Conservation (phyloP, 2,888 invertebrate species). For the Apodemia hepburni region DNA sequence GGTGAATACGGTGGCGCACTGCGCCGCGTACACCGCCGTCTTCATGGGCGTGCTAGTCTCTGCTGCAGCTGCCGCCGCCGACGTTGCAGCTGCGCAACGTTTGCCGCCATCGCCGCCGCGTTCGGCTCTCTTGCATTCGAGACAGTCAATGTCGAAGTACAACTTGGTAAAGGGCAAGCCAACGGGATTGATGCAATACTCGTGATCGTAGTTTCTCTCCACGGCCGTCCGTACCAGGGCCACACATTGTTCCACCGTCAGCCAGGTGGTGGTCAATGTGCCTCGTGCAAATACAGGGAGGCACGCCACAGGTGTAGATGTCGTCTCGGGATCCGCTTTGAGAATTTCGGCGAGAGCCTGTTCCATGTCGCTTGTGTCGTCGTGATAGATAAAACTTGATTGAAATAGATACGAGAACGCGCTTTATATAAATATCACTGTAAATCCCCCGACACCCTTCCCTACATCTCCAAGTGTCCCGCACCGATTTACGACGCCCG, state of each 20-base stretch:
- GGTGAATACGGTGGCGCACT: constrained; percentile 19
- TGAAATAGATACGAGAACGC: not conserved
- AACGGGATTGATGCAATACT: constrained; percentile 17
- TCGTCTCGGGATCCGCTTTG: constrained; percentile 7
- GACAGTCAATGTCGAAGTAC: constrained; percentile 20
- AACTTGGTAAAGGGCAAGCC: constrained; percentile 18
- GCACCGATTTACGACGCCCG: not conserved
- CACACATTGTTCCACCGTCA: constrained; percentile 18
- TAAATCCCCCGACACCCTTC: not conserved
- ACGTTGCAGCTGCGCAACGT: constrained; percentile 8
- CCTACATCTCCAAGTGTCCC: not conserved
- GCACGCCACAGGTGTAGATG: constrained; percentile 15
- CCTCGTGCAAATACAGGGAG: constrained; percentile 17
- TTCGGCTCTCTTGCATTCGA: constrained; percentile 16
- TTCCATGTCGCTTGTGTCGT: constrained; percentile 35
- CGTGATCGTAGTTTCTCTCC: constrained; percentile 20
- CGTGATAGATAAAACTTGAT: constrained; percentile 24
- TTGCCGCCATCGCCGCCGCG: constrained; percentile 4
- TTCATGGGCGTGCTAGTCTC: constrained; percentile 13
- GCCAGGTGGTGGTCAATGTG: constrained; percentile 16
- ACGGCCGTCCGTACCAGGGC: constrained; percentile 15
- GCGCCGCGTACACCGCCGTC: constrained; percentile 14
- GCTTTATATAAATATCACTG: not conserved
- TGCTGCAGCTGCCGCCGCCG: constrained; percentile 1
- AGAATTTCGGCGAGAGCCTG: constrained; percentile 17